These are phyloP conservation scores for Platycheirus albimanus DNA, from an alignment of 2,888 invertebrate species.

Conservation along the genomic window DNA sequence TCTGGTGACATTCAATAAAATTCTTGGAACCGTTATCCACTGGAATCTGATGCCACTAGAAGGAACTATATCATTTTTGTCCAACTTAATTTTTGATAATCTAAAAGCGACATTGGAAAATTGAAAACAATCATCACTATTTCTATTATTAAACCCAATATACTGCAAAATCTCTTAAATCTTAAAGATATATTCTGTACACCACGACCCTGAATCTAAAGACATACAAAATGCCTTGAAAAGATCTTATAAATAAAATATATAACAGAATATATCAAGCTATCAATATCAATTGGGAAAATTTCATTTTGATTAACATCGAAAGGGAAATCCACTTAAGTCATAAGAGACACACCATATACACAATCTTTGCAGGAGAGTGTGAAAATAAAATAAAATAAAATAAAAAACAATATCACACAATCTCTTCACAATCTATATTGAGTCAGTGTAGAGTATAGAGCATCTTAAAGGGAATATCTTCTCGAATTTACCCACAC, in stretches of 20 bases:
- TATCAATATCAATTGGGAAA: conserved; percentile 48
- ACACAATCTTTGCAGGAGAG: not conserved
- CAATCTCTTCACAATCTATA: not conserved
- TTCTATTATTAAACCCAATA: too few relatives aligned
- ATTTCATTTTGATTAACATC: conserved; percentile 64
- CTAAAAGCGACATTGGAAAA: too few relatives aligned
- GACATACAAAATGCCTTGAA: not conserved
- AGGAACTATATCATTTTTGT: too few relatives aligned
- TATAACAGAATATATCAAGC: conserved; percentile 28
- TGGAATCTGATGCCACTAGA: too few relatives aligned
- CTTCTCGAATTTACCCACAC: not conserved
- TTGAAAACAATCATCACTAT: too few relatives aligned
- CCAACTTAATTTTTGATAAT: too few relatives aligned
- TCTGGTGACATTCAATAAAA: too few relatives aligned
- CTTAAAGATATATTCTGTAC: too few relatives aligned
- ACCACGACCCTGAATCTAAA: too few relatives aligned
- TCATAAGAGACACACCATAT: not conserved
- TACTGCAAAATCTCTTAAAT: too few relatives aligned
- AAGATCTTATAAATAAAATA: conserved; percentile 18
- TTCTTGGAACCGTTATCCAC: too few relatives aligned
- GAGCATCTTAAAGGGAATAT: conserved; percentile 5
- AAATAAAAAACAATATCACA: not conserved
- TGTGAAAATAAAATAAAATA: not conserved
- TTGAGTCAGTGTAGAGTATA: not conserved
- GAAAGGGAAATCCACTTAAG: conserved; percentile 59